Base-by-base conservation (phyloP, 1,140 invertebrate species). In the Brachionus rotundiformis region DNA sequence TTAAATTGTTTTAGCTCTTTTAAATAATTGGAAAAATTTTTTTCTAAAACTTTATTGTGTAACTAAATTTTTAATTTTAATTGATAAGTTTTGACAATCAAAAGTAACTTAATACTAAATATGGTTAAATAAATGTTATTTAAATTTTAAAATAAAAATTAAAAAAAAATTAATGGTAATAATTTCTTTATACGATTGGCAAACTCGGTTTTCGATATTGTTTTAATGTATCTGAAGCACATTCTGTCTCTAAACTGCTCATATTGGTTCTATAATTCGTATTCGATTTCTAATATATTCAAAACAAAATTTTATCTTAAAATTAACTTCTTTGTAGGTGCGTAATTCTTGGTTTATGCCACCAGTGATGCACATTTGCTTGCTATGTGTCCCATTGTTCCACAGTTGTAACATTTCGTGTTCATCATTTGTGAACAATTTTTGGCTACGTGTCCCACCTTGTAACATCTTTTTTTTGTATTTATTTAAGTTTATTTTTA, bases 341-440 rank as follows among this genome's bases (percentile, higher is more conserved):
- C n/a, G 16, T 68, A 13, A 16, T 16, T 68, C 8, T 68, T 27
- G 6, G 49, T 79, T 79, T 31, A 79, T 16, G 36, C 76, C 6
- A 79, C 76, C 29, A 79, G 36, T 61, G 76, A 79, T 6, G 76
- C 76, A 41, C 76, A 79, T 39, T 59, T 79, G 47, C 76, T 79
- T 2, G 76, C 76, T 31, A 79, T 79, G 76, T 79, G 76, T 23
- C 76, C 76, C 31, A 79, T 39, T 59, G 76, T 79, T 39, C 76
- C 76, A 63, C 76, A 79, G 13, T 79, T 79, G 47, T 79, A 79
- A 83, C 85, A 68, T 71, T 82, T 61, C 8, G 31, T 47, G 33
- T 79, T 47, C 29, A 59, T 59, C 76, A 79, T 63, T 25, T 59
- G 47, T 1, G 47, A 63, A 16, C 76, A 79, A 63, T 79, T 63